A percentile compares a stretch with the other conserved stretches of the same genome.
Conservation (phyloP, 2,113 vertebrate genomes). For the Cinclus cinclus region DNA sequence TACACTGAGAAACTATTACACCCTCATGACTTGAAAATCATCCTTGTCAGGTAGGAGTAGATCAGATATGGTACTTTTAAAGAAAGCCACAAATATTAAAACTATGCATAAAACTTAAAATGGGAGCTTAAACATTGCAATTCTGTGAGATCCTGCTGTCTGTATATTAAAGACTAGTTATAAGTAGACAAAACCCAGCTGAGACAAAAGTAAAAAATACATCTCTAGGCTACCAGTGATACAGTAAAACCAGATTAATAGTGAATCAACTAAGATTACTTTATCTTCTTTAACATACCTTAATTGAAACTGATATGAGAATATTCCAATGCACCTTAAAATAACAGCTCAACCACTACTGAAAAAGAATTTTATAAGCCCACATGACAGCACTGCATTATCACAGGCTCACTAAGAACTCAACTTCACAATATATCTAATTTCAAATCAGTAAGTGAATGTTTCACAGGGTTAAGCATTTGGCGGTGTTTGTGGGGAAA, state of each 20-base stretch:
- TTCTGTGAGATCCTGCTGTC: not conserved
- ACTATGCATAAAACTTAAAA: not conserved
- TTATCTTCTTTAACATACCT: not conserved
- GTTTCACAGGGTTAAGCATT: not conserved
- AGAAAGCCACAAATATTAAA: conserved; percentile 4
- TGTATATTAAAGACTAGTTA: not conserved
- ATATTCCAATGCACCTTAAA: not conserved
- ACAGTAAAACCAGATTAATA: not conserved
- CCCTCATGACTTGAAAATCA: not conserved
- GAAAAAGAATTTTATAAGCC: not conserved
- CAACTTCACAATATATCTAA: not conserved
- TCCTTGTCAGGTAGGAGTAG: not conserved
- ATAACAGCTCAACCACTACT: not conserved
- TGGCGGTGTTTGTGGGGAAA: not conserved
- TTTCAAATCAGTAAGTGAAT: not conserved
- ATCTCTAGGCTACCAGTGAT: not conserved
- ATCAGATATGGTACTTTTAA: not conserved
- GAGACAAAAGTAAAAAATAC: not conserved
- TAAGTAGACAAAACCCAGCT: not conserved
- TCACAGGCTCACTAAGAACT: not conserved
- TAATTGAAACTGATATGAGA: not conserved
- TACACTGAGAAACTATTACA: not conserved
- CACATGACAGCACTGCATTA: not conserved
- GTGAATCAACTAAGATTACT: not conserved
- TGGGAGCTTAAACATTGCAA: not conserved